Percentiles rank a stretch among this genome's conserved stretches.
Conservation (phyloP, 2,113 vertebrate genomes). For the Ailuropoda melanoleuca region DNA sequence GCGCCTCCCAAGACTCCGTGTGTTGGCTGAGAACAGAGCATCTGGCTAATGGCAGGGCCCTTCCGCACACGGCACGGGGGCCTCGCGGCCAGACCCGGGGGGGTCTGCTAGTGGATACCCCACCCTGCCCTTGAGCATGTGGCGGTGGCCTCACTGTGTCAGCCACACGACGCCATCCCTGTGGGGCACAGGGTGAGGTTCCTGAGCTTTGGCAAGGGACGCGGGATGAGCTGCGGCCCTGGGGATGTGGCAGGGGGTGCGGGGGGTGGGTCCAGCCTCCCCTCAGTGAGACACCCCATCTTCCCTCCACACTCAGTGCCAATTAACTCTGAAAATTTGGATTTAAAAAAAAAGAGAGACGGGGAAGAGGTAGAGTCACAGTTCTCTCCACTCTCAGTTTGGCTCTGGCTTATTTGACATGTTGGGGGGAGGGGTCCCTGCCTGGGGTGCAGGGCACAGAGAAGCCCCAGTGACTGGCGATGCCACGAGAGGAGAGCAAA, state of each 20-base stretch:
- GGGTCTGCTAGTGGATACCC: neutral
- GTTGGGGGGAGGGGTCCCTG: neutral
- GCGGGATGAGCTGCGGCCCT: neutral
- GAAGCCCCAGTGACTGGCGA: slow-evolving; percentile 70
- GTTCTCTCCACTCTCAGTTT: neutral
- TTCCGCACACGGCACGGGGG: accelerated
- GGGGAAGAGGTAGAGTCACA: neutral
- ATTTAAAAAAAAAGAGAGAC: neutral
- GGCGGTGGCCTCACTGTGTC: accelerated
- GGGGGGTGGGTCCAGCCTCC: neutral
- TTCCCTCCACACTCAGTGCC: neutral
- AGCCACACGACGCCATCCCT: neutral
- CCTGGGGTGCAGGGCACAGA: slow-evolving; percentile 38
- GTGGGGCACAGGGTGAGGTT: neutral
- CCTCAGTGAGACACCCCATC: neutral
- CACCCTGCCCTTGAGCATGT: neutral
- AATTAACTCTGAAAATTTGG: neutral
- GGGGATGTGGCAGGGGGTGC: neutral
- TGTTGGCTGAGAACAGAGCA: neutral
- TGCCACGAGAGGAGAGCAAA: neutral
- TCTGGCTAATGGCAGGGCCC: neutral
- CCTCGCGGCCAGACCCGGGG: neutral
- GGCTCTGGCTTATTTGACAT: slow-evolving; percentile 1
- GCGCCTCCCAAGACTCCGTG: accelerated
- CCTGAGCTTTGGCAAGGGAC: neutral